Conservation (phyloP, 2,797 vertebrate species). For the Propithecus perrieri region DNA sequence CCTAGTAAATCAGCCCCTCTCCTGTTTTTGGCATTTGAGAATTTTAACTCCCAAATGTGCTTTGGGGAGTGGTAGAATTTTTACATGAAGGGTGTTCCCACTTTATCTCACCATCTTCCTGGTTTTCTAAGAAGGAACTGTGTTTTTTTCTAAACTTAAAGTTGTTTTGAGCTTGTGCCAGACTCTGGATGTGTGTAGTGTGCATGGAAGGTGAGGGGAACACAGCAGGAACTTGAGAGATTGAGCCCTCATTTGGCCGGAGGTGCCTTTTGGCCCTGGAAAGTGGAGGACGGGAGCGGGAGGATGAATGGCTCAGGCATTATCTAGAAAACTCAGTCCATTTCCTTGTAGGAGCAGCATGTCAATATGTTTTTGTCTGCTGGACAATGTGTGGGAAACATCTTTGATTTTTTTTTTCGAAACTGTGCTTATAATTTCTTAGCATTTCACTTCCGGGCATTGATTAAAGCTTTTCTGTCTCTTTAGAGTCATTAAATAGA, state of each 20-base stretch:
- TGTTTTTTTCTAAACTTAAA: neutral
- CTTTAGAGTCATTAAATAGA: slow-evolving; percentile 80
- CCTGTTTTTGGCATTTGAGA: neutral
- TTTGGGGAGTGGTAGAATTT: neutral
- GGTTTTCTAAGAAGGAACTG: neutral
- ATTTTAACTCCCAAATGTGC: neutral
- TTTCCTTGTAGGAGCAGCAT: slow-evolving; percentile 69
- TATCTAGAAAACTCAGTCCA: neutral
- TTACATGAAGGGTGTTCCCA: neutral
- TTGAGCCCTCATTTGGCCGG: neutral
- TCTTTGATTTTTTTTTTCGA: slow-evolving; percentile 81
- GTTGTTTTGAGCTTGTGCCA: neutral
- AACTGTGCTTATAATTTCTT: slow-evolving; percentile 78
- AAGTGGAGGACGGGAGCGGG: neutral
- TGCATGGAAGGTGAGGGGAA: neutral
- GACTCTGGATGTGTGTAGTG: neutral
- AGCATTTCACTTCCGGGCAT: slow-evolving; percentile 80
- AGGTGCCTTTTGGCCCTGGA: neutral
- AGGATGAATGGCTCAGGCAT: slow-evolving; percentile 14
- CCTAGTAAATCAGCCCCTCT: neutral
- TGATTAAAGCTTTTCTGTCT: slow-evolving; percentile 84
- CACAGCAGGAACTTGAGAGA: neutral
- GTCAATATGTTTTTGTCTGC: slow-evolving; percentile 82
- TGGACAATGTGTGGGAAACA: slow-evolving; percentile 80
- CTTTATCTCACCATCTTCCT: neutral